Base-by-base conservation (phyloP, 2,888 invertebrate species). In the Strigamia transsilvanica region DNA sequence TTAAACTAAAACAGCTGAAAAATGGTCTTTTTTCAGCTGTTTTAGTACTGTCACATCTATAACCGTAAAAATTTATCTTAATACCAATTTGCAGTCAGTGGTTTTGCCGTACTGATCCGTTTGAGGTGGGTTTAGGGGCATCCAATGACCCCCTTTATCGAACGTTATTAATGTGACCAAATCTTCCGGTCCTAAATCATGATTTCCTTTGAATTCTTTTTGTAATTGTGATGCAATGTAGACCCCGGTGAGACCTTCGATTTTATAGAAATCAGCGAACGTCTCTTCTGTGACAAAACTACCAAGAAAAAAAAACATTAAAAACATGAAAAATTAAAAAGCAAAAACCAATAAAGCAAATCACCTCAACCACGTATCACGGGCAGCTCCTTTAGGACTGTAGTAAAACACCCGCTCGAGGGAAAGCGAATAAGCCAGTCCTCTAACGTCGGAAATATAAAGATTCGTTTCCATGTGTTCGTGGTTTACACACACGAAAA, bases 141-240 rank as follows among this genome's bases (percentile, higher is more conserved):
- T 91, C 97, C 97, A 97, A 9, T 92, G 92, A 80, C 92, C 93
- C 2, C 97, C 97, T 86, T 95, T 94, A 88, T 97, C 95, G 87
- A 92, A 96, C 0, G 95, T 93, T 82, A 97, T 95, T 81, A 94
- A 87, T 0, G 95, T 94, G 0, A 92, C 89, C 79, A 96, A 90
- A 87, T 95, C 92, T 85, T 94, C 94, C 0, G 93, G 93, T 0
- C 92, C 92, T 32, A 87, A 85, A 21, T 81, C 82, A n/a, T 51
- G 13, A 18, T 83, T 80, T 2, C 93, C 90, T 84, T 90, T 90
- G 46, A 85, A 83, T 38, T 82, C 73, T 34, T 85, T 85, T 10
- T 85, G 85, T 0, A 96, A 91, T 86, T 93, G 92, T 0, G 95
- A 95, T 0, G 95, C 96, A 84, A 97, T 95, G 89, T 95, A 97